These are phyloP conservation scores for Vanessa cardui DNA, from an alignment of 2,888 invertebrate species.

Conservation along the genomic window DNA sequence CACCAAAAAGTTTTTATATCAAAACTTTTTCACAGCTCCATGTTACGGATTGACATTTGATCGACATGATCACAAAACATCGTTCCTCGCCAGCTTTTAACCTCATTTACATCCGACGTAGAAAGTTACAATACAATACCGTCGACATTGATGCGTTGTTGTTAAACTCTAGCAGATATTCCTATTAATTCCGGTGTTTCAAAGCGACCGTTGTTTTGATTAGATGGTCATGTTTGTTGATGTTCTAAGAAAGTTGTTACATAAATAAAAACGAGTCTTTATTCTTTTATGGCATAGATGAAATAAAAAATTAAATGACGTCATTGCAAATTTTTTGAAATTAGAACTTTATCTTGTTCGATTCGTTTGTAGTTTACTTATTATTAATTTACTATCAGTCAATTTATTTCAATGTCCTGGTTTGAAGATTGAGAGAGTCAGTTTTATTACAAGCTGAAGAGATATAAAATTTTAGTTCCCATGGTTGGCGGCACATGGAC, in stretches of 20 bases:
- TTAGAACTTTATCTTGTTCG: too few relatives aligned
- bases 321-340: too few relatives aligned
- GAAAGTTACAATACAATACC: conserved; percentile 57
- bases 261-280: neutral
- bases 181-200: conserved; percentile 25
- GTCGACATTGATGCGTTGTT: conserved; percentile 58
- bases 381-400: too few relatives aligned
- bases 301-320: too few relatives aligned
- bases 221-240: conserved; percentile 12
- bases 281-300: neutral
- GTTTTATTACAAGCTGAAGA: too few relatives aligned
- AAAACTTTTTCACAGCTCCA: conserved; percentile 13
- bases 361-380: too few relatives aligned
- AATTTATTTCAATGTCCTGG: too few relatives aligned
- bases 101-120: conserved; percentile 59
- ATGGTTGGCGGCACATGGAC: too few relatives aligned
- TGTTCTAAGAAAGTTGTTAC: conserved; percentile 8
- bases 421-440: too few relatives aligned
- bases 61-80: conserved; percentile 65
- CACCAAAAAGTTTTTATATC: neutral
- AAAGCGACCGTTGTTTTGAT: conserved; percentile 27
- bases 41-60: conserved; percentile 47
- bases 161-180: conserved; percentile 48
- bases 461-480: too few relatives aligned
- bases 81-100: conserved; percentile 69